phyloP scores from a whole-genome alignment of 1,140 invertebrate species.

The Plodia interpunctella region DNA sequence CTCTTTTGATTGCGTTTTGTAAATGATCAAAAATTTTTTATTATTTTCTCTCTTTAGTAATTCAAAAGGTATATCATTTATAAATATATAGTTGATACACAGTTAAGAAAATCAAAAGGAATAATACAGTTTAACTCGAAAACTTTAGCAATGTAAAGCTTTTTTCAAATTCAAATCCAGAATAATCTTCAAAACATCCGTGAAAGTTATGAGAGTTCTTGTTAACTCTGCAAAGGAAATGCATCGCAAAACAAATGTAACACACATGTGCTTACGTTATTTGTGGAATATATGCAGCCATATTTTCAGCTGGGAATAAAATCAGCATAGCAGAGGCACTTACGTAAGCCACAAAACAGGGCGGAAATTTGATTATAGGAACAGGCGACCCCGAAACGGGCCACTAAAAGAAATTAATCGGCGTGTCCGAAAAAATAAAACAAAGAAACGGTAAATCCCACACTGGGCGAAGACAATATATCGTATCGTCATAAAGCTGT shows the following conservation, averaged over 20 bases:
- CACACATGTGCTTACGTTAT: slow-evolving; percentile 40
- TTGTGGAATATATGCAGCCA: slow-evolving; percentile 24
- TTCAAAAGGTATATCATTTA: background rate
- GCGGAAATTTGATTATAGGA: slow-evolving; percentile 32
- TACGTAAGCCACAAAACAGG: slow-evolving; percentile 26
- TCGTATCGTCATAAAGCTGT: slow-evolving; percentile 63
- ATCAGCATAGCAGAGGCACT: slow-evolving; percentile 12
- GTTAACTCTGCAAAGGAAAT: slow-evolving; percentile 43
- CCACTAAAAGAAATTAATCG: slow-evolving; percentile 55
- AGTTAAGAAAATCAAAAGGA: slow-evolving; percentile 22
- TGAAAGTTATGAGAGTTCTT: slow-evolving; percentile 39
- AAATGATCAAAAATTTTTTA: slow-evolving; percentile 6
- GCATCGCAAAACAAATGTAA: slow-evolving; percentile 40
- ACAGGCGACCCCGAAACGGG: slow-evolving; percentile 31
- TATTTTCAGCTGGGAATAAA: background rate
- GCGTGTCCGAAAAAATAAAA: slow-evolving; percentile 57
- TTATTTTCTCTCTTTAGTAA: slow-evolving; percentile 2
- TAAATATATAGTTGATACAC: too few relatives aligned
- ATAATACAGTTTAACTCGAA: slow-evolving; percentile 24
- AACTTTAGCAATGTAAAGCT: slow-evolving; percentile 28
- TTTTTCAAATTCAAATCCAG: slow-evolving; percentile 29
- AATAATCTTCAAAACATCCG: slow-evolving; percentile 38
- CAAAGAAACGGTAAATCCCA: slow-evolving; percentile 61
- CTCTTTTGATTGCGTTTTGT: slow-evolving; percentile 4
- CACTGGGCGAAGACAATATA: slow-evolving; percentile 63